A percentile compares a stretch with the other conserved stretches of the same genome.
These are phyloP conservation scores for Malurus alboscapulatus DNA, from an alignment of 2,113 vertebrate genomes.

Conservation along the genomic window DNA sequence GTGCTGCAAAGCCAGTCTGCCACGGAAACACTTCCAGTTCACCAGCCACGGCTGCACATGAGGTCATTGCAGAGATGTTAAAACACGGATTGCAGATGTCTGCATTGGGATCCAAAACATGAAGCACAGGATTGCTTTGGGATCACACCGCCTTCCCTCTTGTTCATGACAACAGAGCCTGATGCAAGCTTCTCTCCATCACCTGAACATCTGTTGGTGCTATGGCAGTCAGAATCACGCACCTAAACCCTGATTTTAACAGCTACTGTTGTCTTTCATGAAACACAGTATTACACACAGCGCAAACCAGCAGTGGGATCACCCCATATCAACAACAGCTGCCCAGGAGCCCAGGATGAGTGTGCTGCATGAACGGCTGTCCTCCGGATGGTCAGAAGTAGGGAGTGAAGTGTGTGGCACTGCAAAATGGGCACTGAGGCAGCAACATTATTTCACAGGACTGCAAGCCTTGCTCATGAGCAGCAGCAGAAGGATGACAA, in stretches of 20 bases:
- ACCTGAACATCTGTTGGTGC: neutral
- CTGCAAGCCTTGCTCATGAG: neutral
- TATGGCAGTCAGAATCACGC: neutral
- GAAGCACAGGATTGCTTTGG: neutral
- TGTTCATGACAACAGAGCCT: neutral
- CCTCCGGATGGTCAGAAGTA: neutral
- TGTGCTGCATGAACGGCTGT: neutral
- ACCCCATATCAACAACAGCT: neutral
- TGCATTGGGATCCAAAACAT: neutral
- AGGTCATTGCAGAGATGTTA: neutral
- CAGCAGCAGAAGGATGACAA: neutral
- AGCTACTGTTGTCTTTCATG: neutral
- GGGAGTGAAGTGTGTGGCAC: neutral
- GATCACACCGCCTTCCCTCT: neutral
- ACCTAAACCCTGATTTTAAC: neutral
- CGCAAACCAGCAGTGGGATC: neutral
- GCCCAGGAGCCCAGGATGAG: neutral
- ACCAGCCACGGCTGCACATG: neutral
- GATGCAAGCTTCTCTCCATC: neutral
- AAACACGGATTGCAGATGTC: neutral
- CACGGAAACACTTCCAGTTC: conserved; percentile 14
- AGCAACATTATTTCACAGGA: neutral
- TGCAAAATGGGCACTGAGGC: neutral
- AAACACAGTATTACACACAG: neutral
- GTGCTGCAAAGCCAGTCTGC: neutral